Base-by-base conservation (phyloP, 2,113 vertebrate species). In the Elgaria multicarinata region DNA sequence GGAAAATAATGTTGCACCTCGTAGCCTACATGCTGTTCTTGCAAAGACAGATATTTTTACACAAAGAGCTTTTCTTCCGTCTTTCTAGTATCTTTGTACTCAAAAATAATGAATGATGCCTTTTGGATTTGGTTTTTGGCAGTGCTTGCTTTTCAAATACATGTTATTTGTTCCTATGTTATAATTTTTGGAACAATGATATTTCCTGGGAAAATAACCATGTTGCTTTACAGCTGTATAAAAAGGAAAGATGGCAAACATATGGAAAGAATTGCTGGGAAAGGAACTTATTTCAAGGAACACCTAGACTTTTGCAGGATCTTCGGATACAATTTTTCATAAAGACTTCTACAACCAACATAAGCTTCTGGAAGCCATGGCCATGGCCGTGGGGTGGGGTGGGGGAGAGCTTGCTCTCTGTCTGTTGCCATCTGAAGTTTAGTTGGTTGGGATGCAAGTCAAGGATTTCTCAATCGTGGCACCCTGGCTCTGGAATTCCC, bases 231-330 rank as follows among this genome's bases (percentile, higher is more conserved):
- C 20, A 42, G 88, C n/a, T 69, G 58, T 28, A 36, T 39, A 26
- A 74, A 71, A 90, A 93, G 87, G 46, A 2, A 39, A 85, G 36
- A 84, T 33, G 53, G 46, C 82, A 93, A 94, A 91, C 93, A 96
- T 95, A 95, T 95, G 94, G 94, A 93, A 93, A 88, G 89, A 74
- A 87, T 95, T 95, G 95, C 46, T 67, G 55, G 55, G 64, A 94
- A 95, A 94, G 55, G 36, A 24, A 87, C 5, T 94, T 36, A 94
- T 46, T 85, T 85, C 46, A 55, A 89, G 39, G 95, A 86, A 95
- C 74, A 95, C 89, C 71, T 83, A 92, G 22, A 39, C 92, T 82
- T 88, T 91, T 93, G 92, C 91, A 89, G 67, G 69, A 53, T 79
- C 90, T 74, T 66, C n/a, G n/a, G n/a, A n/a, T n/a, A n/a, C n/a